Conservation (phyloP, 1,140 invertebrate genomes). For the Carposina sasakii region DNA sequence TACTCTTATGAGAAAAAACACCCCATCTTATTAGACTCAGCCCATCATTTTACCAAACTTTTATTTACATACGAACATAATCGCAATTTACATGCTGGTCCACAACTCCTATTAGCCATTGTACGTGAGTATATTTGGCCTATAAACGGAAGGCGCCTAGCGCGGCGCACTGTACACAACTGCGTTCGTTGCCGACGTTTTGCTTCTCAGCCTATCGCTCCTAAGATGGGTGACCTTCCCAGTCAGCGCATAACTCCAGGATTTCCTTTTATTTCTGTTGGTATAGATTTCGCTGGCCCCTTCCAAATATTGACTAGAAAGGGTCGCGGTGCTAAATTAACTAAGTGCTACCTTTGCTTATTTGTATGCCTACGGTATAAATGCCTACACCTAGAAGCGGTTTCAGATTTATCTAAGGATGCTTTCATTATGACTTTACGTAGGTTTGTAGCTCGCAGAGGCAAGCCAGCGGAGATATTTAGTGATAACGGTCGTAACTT, state of each 20-base stretch:
- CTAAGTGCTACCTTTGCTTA: not conserved
- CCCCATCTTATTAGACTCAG: constrained; percentile 3
- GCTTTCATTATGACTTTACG: not conserved
- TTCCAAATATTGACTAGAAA: not conserved
- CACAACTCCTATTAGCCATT: not conserved
- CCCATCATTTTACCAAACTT: constrained; percentile 1
- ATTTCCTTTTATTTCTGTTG: not conserved
- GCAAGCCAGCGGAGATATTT: constrained; percentile 5
- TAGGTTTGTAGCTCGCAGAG: not conserved
- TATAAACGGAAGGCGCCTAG: not conserved
- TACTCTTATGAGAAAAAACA: constrained; percentile 8
- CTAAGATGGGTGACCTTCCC: not conserved
- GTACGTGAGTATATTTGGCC: constrained; percentile 1
- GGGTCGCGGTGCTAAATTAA: not conserved
- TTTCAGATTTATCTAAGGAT: not conserved
- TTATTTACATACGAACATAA: not conserved
- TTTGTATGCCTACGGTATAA: not conserved
- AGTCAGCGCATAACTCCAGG: not conserved
- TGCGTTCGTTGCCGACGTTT: not conserved
- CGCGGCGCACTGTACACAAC: not conserved
- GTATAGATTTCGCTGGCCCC: not conserved
- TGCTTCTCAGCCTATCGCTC: not conserved
- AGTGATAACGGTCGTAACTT: constrained; percentile 8
- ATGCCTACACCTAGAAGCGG: not conserved
- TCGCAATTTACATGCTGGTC: not conserved